phyloP scores from a whole-genome alignment of 1,140 invertebrate species.

The Drosophila gunungcola region DNA sequence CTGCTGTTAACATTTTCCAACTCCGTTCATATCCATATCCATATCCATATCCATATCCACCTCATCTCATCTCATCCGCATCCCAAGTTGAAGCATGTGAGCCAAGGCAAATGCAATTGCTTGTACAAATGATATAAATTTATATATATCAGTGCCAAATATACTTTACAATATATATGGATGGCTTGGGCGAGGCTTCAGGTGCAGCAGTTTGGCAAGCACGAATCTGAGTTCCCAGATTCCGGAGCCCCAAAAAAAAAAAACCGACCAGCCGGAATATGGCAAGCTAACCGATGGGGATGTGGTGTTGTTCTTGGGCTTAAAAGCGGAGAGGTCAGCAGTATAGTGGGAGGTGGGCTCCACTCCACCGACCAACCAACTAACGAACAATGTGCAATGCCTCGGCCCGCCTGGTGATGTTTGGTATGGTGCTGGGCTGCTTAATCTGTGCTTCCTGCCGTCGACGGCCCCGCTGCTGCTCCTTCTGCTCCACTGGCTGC shows the following conservation, averaged over 20 bases:
- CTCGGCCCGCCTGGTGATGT: constrained; percentile 36
- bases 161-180: constrained; percentile 32
- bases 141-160: constrained; percentile 16
- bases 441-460: constrained; percentile 23
- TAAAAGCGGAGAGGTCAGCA: background rate
- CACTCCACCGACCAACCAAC: background rate
- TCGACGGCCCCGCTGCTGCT: constrained; percentile 11
- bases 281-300: constrained; percentile 10
- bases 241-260: background rate
- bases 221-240: background rate
- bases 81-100: constrained; percentile 2
- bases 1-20: constrained; percentile 62
- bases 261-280: background rate
- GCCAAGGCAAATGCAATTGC: constrained; percentile 33
- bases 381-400: constrained; percentile 51
- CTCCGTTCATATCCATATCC: background rate
- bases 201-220: background rate
- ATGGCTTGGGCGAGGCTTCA: background rate
- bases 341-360: background rate
- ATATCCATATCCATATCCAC: background rate
- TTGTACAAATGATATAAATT: constrained; percentile 33
- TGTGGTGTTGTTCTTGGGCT: background rate
- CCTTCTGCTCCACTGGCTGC: constrained; percentile 18
- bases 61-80: background rate
- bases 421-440: constrained; percentile 18